Percentiles rank a stretch among this genome's conserved stretches.
Conservation (phyloP, 2,888 invertebrate genomes). For the Prosopocoilus inquinatus region DNA sequence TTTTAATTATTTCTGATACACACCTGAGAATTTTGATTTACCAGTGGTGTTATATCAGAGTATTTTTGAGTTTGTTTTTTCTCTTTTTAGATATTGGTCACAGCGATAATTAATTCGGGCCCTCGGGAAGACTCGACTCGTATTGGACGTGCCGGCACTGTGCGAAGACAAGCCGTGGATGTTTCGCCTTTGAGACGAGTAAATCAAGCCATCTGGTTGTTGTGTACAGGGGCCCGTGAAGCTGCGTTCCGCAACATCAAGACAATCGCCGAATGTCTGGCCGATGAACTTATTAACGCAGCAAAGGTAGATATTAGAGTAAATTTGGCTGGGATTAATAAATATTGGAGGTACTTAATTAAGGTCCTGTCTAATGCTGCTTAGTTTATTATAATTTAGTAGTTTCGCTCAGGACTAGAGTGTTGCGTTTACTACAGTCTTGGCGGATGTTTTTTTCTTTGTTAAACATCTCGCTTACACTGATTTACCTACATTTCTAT, state of each 20-base stretch:
- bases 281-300: conserved; percentile 99
- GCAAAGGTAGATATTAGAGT: conserved; percentile 82
- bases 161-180: conserved; percentile 99
- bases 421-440: neutral
- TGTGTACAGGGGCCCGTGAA: conserved; percentile 98
- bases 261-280: conserved; percentile 98
- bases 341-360: conserved; percentile 41
- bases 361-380: conserved; percentile 23
- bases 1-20: too few species aligned
- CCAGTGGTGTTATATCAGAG: too few species aligned
- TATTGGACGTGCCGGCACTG: conserved; percentile 99
- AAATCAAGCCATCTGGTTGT: conserved; percentile 98
- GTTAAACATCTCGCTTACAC: too few species aligned
- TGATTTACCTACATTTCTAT: too few species aligned
- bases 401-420: conserved; percentile 9
- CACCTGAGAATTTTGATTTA: too few species aligned
- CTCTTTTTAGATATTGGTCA: conserved; percentile 75
- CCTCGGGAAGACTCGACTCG: conserved; percentile 99
- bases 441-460: neutral
- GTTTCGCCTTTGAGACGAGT: conserved; percentile 97
- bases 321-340: conserved; percentile 8
- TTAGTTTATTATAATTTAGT: conserved; percentile 6
- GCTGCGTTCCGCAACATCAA: conserved; percentile 99
- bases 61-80: conserved; percentile 7
- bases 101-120: conserved; percentile 98